Evolutionary conservation across 1,140 invertebrate genomes (phyloP).

Genomic region (Pachyrhynchus sulphureomaculatus): DNA sequence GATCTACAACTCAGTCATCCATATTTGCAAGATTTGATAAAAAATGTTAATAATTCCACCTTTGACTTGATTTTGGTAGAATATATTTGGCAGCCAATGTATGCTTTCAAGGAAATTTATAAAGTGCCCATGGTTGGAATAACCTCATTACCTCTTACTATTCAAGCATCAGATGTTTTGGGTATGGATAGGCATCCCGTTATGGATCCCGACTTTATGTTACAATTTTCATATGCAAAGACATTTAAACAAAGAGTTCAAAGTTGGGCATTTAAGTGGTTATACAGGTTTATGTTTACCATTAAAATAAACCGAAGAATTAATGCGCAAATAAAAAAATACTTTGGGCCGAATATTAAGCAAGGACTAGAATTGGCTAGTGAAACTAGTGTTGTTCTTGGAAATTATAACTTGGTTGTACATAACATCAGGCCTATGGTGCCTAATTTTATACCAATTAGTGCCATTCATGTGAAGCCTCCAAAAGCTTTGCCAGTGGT

Average conservation of each 20-base stretch:
- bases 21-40: conserved; percentile 21
- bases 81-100: conserved; percentile 19
- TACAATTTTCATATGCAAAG: conserved; percentile 2
- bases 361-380: conserved; percentile 28
- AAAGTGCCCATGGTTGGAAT: conserved; percentile 34
- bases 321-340: conserved; percentile 12
- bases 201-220: conserved; percentile 25
- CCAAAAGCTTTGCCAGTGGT: conserved; percentile 47
- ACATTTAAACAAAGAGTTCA: conserved; percentile 22
- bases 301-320: not conserved
- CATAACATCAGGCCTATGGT: conserved; percentile 51
- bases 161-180: conserved; percentile 1
- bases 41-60: conserved; percentile 21
- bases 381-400: conserved; percentile 56
- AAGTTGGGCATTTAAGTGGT: conserved; percentile 11
- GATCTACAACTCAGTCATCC: conserved; percentile 18
- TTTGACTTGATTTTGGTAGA: conserved; percentile 32
- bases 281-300: not conserved
- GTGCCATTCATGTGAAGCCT: conserved; percentile 54
- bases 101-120: conserved; percentile 31
- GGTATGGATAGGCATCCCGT: conserved; percentile 32
- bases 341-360: conserved; percentile 17
- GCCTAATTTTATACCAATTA: conserved; percentile 54
- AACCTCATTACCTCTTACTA: conserved; percentile 16
- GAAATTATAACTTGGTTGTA: conserved; percentile 54